These are phyloP conservation scores for Mus pahari DNA, from an alignment of 2,113 vertebrate genomes.

Conservation along the genomic window DNA sequence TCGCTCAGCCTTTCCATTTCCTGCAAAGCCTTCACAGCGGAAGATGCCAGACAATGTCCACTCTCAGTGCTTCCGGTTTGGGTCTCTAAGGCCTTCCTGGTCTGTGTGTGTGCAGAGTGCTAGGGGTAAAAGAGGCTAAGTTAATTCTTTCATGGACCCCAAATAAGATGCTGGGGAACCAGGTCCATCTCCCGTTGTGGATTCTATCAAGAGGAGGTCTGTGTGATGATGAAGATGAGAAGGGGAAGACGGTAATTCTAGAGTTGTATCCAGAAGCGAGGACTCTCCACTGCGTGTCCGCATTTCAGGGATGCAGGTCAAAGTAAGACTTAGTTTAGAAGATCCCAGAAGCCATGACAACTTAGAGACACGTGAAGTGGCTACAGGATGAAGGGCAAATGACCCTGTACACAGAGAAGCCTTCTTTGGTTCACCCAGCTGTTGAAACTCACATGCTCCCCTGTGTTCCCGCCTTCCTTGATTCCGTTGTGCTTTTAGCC, in stretches of 20 bases:
- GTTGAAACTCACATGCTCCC: background rate
- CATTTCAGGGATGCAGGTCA: background rate
- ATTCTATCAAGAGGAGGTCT: background rate
- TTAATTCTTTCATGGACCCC: background rate
- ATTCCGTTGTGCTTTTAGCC: conserved; percentile 60
- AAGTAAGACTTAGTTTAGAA: background rate
- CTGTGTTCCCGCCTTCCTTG: background rate
- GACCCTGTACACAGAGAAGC: background rate
- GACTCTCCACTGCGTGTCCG: background rate
- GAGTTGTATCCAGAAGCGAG: background rate
- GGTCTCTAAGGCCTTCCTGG: background rate
- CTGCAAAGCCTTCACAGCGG: background rate
- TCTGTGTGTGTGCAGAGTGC: background rate
- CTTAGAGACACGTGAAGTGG: background rate
- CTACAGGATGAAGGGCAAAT: background rate
- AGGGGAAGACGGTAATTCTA: background rate
- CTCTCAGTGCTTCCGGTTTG: background rate
- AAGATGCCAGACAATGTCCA: background rate
- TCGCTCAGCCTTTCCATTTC: background rate
- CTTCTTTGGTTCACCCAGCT: background rate
- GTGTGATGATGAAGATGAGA: background rate
- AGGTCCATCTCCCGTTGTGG: background rate
- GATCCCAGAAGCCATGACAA: background rate
- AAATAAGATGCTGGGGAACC: background rate
- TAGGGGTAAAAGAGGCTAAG: background rate